Conservation (phyloP, 2,797 vertebrate species). For the Spatula clypeata region DNA sequence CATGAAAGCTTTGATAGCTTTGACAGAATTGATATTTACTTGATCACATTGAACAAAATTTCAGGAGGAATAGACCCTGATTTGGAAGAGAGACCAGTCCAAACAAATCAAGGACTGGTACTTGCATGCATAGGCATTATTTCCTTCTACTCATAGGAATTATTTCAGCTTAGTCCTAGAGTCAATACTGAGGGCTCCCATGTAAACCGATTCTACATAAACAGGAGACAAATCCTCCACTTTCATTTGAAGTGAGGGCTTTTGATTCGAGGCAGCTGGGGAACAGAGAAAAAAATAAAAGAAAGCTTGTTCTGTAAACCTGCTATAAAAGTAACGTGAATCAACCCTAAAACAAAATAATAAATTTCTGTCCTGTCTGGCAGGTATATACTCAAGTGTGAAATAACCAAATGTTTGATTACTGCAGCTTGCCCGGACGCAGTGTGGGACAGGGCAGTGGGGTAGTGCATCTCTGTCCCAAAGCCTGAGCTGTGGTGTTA, state of each 20-base stretch:
- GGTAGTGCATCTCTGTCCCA: not conserved
- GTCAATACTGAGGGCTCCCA: not conserved
- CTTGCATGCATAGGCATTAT: not conserved
- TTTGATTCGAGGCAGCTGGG: not conserved
- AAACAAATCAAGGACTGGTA: not conserved
- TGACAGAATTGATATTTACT: not conserved
- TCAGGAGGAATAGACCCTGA: not conserved
- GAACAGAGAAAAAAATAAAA: not conserved
- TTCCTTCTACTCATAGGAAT: not conserved
- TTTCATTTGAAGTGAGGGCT: not conserved
- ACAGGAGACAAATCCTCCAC: not conserved
- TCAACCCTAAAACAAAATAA: not conserved
- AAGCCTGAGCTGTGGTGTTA: not conserved
- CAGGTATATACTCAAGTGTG: not conserved
- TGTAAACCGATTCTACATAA: not conserved
- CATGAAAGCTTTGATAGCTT: not conserved
- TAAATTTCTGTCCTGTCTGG: not conserved
- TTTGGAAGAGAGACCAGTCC: not conserved
- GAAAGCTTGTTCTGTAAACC: not conserved
- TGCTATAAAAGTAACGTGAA: not conserved
- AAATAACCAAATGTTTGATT: not conserved
- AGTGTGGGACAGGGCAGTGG: not conserved
- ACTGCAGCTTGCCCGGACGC: not conserved
- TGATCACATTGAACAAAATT: accelerated
- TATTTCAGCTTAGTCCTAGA: not conserved